phyloP scores from a whole-genome alignment of 2,888 invertebrate species.

The Agriopis leucophaearia region DNA sequence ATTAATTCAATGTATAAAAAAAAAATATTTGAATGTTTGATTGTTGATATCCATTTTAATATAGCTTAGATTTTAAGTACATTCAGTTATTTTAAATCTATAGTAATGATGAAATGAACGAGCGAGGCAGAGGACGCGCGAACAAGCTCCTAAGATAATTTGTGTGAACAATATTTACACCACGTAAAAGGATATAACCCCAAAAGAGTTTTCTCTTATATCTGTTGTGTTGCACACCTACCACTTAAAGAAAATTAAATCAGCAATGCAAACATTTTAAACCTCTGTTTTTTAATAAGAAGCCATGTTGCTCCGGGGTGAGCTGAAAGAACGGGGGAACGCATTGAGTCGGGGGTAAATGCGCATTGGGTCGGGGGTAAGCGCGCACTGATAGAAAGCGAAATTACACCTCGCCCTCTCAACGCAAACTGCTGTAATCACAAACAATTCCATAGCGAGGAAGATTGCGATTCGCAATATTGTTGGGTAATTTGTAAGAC shows the following conservation, averaged over 20 bases:
- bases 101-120: too few relatives aligned
- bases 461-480: constrained; percentile 74
- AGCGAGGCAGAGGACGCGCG: too few relatives aligned
- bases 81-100: too few relatives aligned
- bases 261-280: constrained; percentile 43
- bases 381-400: constrained; percentile 61
- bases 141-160: too few relatives aligned
- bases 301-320: constrained; percentile 48
- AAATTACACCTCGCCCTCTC: constrained; percentile 68
- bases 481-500: constrained; percentile 40
- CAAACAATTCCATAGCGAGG: constrained; percentile 74
- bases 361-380: constrained; percentile 54
- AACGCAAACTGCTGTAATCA: constrained; percentile 72
- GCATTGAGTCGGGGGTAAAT: background rate
- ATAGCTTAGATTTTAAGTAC: too few relatives aligned
- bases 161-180: too few relatives aligned
- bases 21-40: too few relatives aligned
- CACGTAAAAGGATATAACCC: background rate
- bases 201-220: constrained; percentile 11
- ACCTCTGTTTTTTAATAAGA: constrained; percentile 59
- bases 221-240: constrained; percentile 4
- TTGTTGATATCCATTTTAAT: too few relatives aligned
- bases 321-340: constrained; percentile 28
- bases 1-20: too few relatives aligned
- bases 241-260: constrained; percentile 34